Percentiles rank a stretch among this genome's conserved stretches.
Conservation (phyloP, 2,113 vertebrate species). For the Conger conger region DNA sequence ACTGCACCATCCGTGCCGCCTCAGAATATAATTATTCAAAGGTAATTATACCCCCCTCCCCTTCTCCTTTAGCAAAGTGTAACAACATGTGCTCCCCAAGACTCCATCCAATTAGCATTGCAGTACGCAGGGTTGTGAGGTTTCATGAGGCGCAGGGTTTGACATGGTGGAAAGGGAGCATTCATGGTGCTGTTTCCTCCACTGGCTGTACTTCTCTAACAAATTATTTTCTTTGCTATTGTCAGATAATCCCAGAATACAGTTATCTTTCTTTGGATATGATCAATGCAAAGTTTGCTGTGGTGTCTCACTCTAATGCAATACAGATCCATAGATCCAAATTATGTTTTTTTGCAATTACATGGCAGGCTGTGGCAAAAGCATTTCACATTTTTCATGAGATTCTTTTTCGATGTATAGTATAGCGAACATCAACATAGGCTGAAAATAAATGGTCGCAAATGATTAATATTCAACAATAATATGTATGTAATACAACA, state of each 20-base stretch:
- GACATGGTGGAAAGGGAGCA: constrained; percentile 7
- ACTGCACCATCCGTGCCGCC: too few relatives aligned
- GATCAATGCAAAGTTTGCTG: constrained; percentile 41
- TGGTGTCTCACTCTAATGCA: constrained; percentile 28
- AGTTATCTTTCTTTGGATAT: constrained; percentile 23
- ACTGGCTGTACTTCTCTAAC: not conserved
- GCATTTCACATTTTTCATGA: constrained; percentile 12
- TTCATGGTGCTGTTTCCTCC: constrained; percentile 21
- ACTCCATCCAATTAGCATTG: constrained; percentile 21
- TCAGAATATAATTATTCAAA: too few relatives aligned
- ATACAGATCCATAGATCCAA: constrained; percentile 25
- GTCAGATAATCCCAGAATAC: constrained; percentile 26
- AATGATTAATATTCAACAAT: not conserved
- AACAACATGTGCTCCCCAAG: constrained; percentile 10
- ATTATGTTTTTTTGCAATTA: constrained; percentile 19
- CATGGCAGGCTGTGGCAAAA: not conserved
- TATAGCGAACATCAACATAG: not conserved
- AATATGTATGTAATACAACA: not conserved
- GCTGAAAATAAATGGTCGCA: not conserved
- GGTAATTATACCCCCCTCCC: too few relatives aligned
- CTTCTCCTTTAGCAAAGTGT: not conserved
- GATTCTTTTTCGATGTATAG: not conserved
- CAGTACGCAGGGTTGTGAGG: not conserved
- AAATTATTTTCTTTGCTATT: constrained; percentile 21
- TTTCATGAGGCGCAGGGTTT: too few relatives aligned